Base-by-base conservation (phyloP, 1,140 invertebrate species). In the Calliopsis andreniformis region DNA sequence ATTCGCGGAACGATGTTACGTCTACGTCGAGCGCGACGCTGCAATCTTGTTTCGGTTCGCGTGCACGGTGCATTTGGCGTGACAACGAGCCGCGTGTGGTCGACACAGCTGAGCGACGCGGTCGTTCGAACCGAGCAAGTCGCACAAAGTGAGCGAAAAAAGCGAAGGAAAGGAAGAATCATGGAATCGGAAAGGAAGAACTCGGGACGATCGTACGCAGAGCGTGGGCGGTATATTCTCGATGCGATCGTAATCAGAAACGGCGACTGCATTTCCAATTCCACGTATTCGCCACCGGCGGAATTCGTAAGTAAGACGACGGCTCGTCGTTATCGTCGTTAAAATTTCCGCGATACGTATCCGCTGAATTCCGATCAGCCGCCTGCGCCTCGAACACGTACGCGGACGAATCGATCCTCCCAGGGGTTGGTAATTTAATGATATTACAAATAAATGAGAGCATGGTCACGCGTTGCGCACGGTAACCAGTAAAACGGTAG, bases 221-320 rank as follows among this genome's bases (percentile, higher is more conserved):
- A 35, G 56, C 56, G 18, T 62, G 66, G n/a, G 67, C 35, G 55
- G 49, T 69, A 79, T 76, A 83, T 84, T 77, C 75, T 72, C 68
- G 49, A 67, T 56, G 64, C 78, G 83, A 84, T 73, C 78, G 82
- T 83, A 80, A 83, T 84, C 81, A 78, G 82, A 83, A 72, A 84
- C 63, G 62, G 23, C 69, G 78, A 59, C 58, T 79, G 68, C 45
- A 76, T 83, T 83, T 72, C 66, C 82, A 67, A 83, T 84, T 80
- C 68, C 72, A 56, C 71, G 77, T 69, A 76, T 64, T 67, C 61
- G 30, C 42, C 49, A 28, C 43, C 55, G n/a, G 3, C 30, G 30
- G 66, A 71, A 77, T 77, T 77, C 67, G 47, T 62, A 49, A 62
- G 67, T 35, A 62, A 61, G 64, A 51, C 55, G 73, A 51, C 75